Base-by-base conservation (phyloP, 2,797 vertebrate species). In the Sebastes kiyomatsui region DNA sequence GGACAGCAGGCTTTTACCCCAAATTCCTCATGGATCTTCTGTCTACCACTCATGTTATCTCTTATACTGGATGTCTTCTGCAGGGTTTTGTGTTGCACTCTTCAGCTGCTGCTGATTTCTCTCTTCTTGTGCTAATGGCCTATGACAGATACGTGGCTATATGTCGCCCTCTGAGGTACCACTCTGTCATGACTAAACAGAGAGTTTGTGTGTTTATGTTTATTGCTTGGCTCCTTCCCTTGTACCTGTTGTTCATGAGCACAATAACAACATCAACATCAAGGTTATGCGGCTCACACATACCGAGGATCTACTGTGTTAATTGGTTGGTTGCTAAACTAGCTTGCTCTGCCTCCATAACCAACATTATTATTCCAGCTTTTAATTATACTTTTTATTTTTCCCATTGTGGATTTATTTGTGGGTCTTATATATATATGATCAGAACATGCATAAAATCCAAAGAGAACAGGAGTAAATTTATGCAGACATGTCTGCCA, bases 401-500 rank as follows among this genome's bases (percentile, higher is more conserved):
- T 23, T 1, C 23, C 0, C 87, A 90, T 52, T 6, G 4, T 42
- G 0, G 79, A 5, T 87, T 75, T 66, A 20, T 87, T 72, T 11
- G 86, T 64, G 79, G 83, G 85, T 80, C 94, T 49, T 92, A 90
- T 68, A 0, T 87, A 12, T 18, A 80, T 58, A 13, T 94, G 27
- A 33, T 88, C n/a, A 83, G 9, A 78, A 82, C 32, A 35, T 81
- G 83, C 49, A 1, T n/a, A 10, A 7, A 3, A 7, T 91, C 90
- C 12, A 83, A 30, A 61, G 91, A 94, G 49, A 79, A 84, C 60
- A 90, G 11, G 64, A 54, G 2, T 6, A 94, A 88, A 58, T 93
- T 81, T 67, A 84, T 90, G 74, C 88, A 92, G 14, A 94, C 94
- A 27, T 95, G 93, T 78, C 1, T 94, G 11, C 94, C 93, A 65